Evolutionary conservation across 2,888 invertebrate genomes (phyloP).

Genomic region (Tillus elongatus): DNA sequence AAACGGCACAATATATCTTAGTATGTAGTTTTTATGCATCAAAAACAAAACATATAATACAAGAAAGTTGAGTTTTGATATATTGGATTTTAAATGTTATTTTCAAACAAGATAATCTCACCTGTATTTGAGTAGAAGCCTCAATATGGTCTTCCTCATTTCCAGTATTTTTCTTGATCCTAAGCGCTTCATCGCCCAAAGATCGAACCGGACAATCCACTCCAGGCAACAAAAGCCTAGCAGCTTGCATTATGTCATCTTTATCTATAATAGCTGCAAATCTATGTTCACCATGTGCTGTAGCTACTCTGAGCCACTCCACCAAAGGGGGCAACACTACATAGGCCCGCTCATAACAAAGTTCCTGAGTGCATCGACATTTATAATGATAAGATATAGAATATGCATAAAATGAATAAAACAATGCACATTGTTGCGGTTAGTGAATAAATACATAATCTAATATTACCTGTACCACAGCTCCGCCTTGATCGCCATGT

Average conservation of each 20-base stretch:
- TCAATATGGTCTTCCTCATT: conserved; percentile 37
- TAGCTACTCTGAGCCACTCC: conserved; percentile 81
- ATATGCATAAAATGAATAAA: too few relatives aligned
- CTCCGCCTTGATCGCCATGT: conserved; percentile 35
- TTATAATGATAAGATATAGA: too few relatives aligned
- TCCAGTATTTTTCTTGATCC: conserved; percentile 36
- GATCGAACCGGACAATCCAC: conserved; percentile 81
- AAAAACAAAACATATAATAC: too few relatives aligned
- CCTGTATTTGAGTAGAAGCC: conserved; percentile 38
- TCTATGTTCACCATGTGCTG: conserved; percentile 74
- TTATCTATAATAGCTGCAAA: conserved; percentile 64
- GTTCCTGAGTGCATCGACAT: too few relatives aligned
- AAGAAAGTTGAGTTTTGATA: too few relatives aligned
- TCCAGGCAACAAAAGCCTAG: conserved; percentile 73
- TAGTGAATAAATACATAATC: too few relatives aligned
- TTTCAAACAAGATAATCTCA: conserved; percentile 15
- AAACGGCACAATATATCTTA: too few relatives aligned
- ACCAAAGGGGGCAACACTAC: conserved; percentile 80
- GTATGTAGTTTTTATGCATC: too few relatives aligned
- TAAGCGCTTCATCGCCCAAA: conserved; percentile 52
- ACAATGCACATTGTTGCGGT: neutral
- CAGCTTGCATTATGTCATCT: conserved; percentile 84
- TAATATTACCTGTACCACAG: conserved; percentile 32
- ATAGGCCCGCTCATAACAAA: conserved; percentile 80
- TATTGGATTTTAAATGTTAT: neutral